Evolutionary conservation across 2,797 vertebrate species (phyloP).

Genomic region (Decapterus maruadsi): DNA sequence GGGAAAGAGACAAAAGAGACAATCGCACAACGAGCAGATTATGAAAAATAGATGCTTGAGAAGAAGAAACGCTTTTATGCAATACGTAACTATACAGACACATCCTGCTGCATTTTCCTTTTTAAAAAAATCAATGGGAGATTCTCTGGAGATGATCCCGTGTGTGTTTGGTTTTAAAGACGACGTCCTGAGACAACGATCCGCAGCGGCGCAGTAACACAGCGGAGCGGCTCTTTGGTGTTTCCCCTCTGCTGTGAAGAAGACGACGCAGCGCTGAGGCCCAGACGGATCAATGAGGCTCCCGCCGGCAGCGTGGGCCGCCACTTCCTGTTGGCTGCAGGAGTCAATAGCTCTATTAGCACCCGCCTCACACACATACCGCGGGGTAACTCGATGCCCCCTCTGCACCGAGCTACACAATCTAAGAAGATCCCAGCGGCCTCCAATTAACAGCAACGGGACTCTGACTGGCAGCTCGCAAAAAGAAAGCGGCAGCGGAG

Average conservation of each 20-base stretch:
- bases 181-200: too few species aligned
- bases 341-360: slow-evolving; percentile 44
- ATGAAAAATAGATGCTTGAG: background rate
- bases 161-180: slow-evolving; percentile 2
- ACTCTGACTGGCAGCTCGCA: background rate
- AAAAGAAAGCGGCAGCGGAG: slow-evolving; percentile 7
- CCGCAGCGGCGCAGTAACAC: background rate
- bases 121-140: background rate
- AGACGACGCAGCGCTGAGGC: slow-evolving; percentile 11
- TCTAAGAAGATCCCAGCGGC: slow-evolving; percentile 40
- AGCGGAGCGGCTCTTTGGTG: slow-evolving; percentile 11
- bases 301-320: slow-evolving; percentile 29
- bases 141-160: background rate
- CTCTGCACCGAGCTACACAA: slow-evolving; percentile 21
- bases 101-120: background rate
- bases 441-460: slow-evolving; percentile 32
- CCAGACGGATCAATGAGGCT: slow-evolving; percentile 58
- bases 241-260: slow-evolving; percentile 30
- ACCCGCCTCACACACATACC: slow-evolving; percentile 38
- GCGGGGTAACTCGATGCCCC: slow-evolving; percentile 10
- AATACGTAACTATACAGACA: slow-evolving; percentile 4
- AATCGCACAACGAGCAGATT: background rate
- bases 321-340: slow-evolving; percentile 22
- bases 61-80: slow-evolving; percentile 1
- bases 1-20: background rate